Conservation (phyloP, 1,140 invertebrate genomes). For the Pseudomyrmex flavicornis region DNA sequence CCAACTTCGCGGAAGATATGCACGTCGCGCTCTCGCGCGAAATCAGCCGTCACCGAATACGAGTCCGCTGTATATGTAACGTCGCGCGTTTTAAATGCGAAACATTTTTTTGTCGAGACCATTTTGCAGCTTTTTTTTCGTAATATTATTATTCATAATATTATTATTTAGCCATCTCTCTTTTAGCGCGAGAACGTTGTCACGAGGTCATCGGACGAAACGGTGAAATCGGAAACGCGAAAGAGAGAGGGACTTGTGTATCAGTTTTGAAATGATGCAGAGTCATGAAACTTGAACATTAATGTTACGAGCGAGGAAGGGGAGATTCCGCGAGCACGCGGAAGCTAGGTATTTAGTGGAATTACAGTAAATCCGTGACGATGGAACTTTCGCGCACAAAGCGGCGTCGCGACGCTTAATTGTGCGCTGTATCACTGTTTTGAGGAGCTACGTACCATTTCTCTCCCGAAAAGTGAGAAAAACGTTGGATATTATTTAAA, state of each 20-base stretch:
- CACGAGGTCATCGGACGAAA: background rate
- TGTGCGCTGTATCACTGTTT: conserved; percentile 20
- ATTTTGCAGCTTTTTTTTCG: background rate
- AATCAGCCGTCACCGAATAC: conserved; percentile 35
- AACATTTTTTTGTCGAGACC: background rate
- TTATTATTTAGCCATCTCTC: background rate
- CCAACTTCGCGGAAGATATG: conserved; percentile 39
- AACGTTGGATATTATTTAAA: background rate
- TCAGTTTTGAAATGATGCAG: conserved; percentile 15
- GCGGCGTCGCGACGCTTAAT: conserved; percentile 22
- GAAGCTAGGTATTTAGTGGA: conserved; percentile 40
- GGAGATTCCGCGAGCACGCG: background rate
- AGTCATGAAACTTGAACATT: conserved; percentile 38
- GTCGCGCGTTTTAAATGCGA: too few species aligned
- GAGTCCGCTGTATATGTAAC: background rate
- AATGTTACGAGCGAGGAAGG: conserved; percentile 16
- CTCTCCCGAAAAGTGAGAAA: background rate
- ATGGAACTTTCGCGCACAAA: conserved; percentile 28
- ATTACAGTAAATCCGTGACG: conserved; percentile 42
- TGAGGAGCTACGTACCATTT: background rate
- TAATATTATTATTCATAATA: too few species aligned
- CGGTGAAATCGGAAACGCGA: background rate
- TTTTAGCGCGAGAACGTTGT: too few species aligned
- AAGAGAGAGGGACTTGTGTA: background rate
- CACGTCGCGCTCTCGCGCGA: conserved; percentile 20